These are phyloP conservation scores for Allobates femoralis DNA, from an alignment of 2,797 vertebrate species.

Conservation along the genomic window DNA sequence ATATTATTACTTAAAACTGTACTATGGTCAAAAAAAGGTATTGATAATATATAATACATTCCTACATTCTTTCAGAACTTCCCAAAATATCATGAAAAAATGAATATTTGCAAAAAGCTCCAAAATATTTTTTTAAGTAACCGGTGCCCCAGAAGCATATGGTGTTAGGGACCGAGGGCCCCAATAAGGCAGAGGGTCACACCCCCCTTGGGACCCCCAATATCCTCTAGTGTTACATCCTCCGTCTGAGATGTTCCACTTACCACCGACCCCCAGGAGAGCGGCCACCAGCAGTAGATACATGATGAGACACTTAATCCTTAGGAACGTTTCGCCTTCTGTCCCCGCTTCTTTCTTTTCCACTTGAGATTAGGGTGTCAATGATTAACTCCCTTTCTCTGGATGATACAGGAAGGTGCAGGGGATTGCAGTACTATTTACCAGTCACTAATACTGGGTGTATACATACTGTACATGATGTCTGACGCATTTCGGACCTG, in stretches of 20 bases:
- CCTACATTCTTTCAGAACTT: too few relatives aligned
- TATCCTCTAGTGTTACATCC: neutral
- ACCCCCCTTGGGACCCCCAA: neutral
- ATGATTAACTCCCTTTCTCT: slow-evolving; percentile 33
- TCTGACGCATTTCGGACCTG: neutral
- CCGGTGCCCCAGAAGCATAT: too few relatives aligned
- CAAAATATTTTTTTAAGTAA: too few relatives aligned
- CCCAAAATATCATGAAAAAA: too few relatives aligned
- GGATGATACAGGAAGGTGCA: neutral
- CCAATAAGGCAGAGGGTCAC: too few relatives aligned
- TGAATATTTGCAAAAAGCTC: too few relatives aligned
- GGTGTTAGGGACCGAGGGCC: too few relatives aligned
- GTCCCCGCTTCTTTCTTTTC: neutral
- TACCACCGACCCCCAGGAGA: slow-evolving; percentile 44
- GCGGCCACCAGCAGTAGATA: slow-evolving; percentile 17
- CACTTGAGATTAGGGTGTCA: slow-evolving; percentile 40
- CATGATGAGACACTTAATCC: neutral
- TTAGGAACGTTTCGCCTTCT: neutral
- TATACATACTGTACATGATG: neutral
- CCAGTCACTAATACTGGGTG: neutral
- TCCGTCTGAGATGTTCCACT: neutral
- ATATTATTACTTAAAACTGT: too few relatives aligned
- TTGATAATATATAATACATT: too few relatives aligned
- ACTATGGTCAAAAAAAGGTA: too few relatives aligned
- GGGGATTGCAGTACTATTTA: neutral